phyloP scores from a whole-genome alignment of 2,797 vertebrate genomes.

The Rhinichthys osculus region DNA sequence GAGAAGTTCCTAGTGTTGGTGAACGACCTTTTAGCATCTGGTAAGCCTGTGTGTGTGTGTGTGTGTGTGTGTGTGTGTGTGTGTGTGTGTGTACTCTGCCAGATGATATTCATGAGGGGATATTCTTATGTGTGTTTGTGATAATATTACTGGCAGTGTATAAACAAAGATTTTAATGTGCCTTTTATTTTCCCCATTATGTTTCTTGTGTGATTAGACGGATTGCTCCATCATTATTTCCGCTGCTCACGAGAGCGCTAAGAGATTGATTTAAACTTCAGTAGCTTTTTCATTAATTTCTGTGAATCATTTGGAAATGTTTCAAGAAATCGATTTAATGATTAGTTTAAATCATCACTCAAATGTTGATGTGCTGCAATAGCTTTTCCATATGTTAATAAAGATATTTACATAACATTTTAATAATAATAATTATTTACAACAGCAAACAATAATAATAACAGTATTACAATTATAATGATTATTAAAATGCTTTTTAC shows the following conservation, averaged over 20 bases:
- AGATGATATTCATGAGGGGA: not conserved
- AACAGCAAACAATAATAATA: not conserved
- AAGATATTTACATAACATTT: not conserved
- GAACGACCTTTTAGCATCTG: slow-evolving; percentile 94
- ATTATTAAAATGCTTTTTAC: not conserved
- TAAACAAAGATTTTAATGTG: no score
- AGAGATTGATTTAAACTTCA: not conserved
- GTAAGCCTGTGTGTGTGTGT: slow-evolving; percentile 69
- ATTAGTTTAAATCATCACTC: not conserved
- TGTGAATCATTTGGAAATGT: not conserved
- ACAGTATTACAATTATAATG: not conserved
- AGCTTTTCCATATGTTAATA: not conserved
- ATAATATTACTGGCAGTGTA: not conserved
- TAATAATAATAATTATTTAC: no score
- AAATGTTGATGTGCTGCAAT: not conserved
- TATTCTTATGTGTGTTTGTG: not conserved
- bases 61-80: not conserved
- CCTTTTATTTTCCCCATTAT: not conserved
- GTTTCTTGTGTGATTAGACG: not conserved
- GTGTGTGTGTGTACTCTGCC: slow-evolving; percentile 10
- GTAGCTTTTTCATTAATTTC: not conserved
- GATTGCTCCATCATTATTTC: not conserved
- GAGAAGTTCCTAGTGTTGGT: slow-evolving; percentile 94
- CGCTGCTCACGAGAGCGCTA: no score
- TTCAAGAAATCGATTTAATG: not conserved